These are phyloP conservation scores for Rhinoraja longicauda DNA, from an alignment of 2,797 vertebrate genomes.

Conservation along the genomic window DNA sequence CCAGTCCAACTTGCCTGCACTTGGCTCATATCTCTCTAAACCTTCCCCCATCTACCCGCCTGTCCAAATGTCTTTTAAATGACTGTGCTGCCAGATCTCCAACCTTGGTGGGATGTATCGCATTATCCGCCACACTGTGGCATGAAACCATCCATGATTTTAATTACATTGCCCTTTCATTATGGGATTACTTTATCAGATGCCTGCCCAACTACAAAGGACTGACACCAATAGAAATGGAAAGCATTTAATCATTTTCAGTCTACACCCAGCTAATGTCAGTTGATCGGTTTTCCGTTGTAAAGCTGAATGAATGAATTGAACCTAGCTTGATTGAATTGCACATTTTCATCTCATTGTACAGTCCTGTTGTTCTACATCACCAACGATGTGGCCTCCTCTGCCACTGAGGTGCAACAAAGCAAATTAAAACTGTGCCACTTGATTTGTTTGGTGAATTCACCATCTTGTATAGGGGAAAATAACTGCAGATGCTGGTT, in stretches of 20 bases:
- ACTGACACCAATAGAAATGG: neutral
- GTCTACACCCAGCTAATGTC: neutral
- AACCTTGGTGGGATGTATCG: too few relatives aligned
- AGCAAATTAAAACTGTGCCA: neutral
- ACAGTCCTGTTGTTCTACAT: neutral
- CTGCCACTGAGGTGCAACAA: too few relatives aligned
- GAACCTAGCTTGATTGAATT: neutral
- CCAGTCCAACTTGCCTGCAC: too few relatives aligned
- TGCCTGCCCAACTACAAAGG: neutral
- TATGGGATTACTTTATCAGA: neutral
- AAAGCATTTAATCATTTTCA: neutral
- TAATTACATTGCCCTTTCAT: constrained; percentile 1
- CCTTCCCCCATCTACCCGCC: too few relatives aligned
- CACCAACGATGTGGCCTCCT: too few relatives aligned
- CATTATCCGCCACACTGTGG: neutral
- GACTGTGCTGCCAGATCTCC: neutral
- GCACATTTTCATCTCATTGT: constrained; percentile 10
- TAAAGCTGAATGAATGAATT: neutral
- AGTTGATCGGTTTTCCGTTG: neutral
- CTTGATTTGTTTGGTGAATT: neutral
- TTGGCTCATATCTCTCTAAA: too few relatives aligned
- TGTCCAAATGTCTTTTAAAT: neutral
- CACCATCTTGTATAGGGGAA: neutral
- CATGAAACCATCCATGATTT: constrained; percentile 21
- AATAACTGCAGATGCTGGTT: too few relatives aligned